Conservation (phyloP, 1,140 invertebrate species). For the Melanaphis sacchari region DNA sequence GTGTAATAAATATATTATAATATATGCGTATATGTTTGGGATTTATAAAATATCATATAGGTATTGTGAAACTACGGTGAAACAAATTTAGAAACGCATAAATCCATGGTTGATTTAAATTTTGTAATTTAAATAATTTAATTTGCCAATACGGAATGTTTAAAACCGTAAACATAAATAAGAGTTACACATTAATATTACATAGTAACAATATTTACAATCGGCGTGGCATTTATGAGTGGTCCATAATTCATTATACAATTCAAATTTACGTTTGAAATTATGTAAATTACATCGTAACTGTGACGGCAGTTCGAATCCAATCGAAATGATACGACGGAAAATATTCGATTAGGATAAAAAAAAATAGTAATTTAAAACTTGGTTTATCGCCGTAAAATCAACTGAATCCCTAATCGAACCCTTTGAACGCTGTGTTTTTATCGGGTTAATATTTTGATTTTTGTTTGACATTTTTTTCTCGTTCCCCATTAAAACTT, state of each 20-base stretch:
- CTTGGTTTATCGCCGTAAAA: background rate
- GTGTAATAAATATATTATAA: background rate
- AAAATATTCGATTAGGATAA: background rate
- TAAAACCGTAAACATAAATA: conserved; percentile 8
- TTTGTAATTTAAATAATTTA: conserved; percentile 16
- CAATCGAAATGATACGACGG: background rate
- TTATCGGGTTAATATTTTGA: background rate
- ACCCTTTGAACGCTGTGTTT: background rate
- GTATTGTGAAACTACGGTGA: background rate
- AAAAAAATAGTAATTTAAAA: conserved; percentile 9
- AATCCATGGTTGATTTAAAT: background rate
- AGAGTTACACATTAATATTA: conserved; percentile 1
- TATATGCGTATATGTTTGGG: background rate
- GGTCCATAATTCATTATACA: conserved; percentile 17
- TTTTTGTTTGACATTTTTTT: background rate
- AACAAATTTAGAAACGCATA: background rate
- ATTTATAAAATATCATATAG: background rate
- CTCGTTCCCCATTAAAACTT: background rate
- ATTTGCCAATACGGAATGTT: conserved; percentile 9
- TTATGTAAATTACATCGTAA: conserved; percentile 12
- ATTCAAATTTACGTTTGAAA: conserved; percentile 12
- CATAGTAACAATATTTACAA: background rate
- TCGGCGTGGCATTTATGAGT: background rate
- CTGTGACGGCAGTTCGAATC: background rate
- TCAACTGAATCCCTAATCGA: background rate